Evolutionary conservation across 2,888 invertebrate genomes (phyloP), one percentile per base, ranked within the genome.

Genomic region (Troilus luridus): DNA sequence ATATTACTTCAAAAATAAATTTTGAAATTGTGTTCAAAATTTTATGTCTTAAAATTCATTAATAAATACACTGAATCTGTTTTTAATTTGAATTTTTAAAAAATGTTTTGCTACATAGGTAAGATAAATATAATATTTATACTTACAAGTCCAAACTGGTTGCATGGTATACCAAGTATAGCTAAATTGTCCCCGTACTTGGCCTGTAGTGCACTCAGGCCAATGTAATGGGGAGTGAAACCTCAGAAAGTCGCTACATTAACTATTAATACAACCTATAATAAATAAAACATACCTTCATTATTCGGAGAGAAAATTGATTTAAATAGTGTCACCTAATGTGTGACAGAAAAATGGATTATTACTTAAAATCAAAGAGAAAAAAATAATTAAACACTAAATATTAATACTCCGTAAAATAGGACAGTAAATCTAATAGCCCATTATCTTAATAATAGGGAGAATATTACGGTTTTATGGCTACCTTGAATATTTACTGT

Each of bases 221-320:
- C 94, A 91, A 93, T 93, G 93, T 95, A 95, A 93, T 95, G 94
- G 92, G 93, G 93, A 72, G 94, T 95, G 92, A 94, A 94, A 62
- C 94, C 94, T 94, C 95, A 95, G 94, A 94, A 95, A 91, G 95
- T 94, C 56, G 95, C 95, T 67, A 95, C 94, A 92, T 95, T 95
- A 81, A 94, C 94, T 17, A 95, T 93, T 91, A 95, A 92, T 90
- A 94, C 93, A 27, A 93, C 93, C 94, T 94, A 92, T 24, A 89
- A 41, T 41, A 91, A 88, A 56, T n/a, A 89, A 59, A 19, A 60
- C 27, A 21, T 88, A 11, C 58, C 19, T 85, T 85, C 12, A 85
- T 85, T 85, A 58, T 41, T 3, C 41, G 5, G 21, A 58, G 58
- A 85, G 11, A 56, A 59, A 21, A 24, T 19, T 41, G 19, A 9